A percentile compares a stretch with the other conserved stretches of the same genome.
phyloP scores from a whole-genome alignment of 2,888 invertebrate species.

The Spialia ferax region DNA sequence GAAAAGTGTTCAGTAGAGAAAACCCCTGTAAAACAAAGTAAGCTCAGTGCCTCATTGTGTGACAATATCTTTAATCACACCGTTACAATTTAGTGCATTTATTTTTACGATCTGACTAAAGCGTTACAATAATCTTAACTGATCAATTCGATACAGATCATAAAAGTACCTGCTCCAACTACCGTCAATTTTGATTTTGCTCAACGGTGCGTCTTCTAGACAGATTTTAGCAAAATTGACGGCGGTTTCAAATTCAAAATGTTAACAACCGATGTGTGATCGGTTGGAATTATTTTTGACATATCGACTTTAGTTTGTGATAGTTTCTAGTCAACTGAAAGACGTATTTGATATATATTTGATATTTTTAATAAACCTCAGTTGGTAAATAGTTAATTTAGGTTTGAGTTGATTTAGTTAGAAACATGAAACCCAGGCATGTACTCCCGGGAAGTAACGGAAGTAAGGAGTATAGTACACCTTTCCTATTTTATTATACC shows the following conservation, averaged over 20 bases:
- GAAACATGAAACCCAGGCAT: conserved; percentile 28
- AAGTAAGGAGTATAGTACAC: conserved; percentile 33
- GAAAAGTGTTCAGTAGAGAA: conserved; percentile 76
- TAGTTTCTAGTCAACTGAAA: conserved; percentile 39
- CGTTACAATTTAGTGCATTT: conserved; percentile 39
- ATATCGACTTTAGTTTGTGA: conserved; percentile 39
- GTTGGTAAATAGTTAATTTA: conserved; percentile 39
- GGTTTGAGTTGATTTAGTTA: conserved; percentile 39
- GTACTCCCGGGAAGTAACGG: conserved; percentile 36
- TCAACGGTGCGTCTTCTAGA: not conserved
- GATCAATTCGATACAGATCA: conserved; percentile 22
- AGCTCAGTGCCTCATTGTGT: conserved; percentile 79
- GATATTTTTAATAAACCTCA: conserved; percentile 24
- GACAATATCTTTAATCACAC: conserved; percentile 76
- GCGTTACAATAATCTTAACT: not conserved
- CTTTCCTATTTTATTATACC: conserved; percentile 10
- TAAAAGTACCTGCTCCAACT: conserved; percentile 35
- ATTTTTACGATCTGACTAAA: conserved; percentile 37
- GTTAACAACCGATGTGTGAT: conserved; percentile 38
- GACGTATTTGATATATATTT: conserved; percentile 36
- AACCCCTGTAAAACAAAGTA: conserved; percentile 65
- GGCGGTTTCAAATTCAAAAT: conserved; percentile 27
- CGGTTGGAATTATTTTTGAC: conserved; percentile 38
- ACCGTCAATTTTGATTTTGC: conserved; percentile 28
- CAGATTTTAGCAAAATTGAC: conserved; percentile 6